Evolutionary conservation across 2,888 invertebrate genomes (phyloP).

Genomic region (Norana najaformis): DNA sequence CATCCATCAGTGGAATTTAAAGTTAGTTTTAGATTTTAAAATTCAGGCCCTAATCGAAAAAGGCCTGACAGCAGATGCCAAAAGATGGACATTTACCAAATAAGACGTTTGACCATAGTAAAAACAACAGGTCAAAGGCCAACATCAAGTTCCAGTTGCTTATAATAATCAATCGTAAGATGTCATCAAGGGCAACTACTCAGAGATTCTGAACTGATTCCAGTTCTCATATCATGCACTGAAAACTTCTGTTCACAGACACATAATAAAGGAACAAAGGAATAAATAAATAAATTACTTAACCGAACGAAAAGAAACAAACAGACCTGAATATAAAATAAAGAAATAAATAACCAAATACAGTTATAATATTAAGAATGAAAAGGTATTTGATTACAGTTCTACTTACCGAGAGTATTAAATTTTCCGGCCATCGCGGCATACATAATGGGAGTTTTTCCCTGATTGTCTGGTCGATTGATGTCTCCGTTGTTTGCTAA

Average conservation of each 20-base stretch:
- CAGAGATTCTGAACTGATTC: neutral
- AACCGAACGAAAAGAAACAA: too few species aligned
- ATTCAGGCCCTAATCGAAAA: too few species aligned
- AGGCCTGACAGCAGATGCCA: neutral
- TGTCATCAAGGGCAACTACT: neutral
- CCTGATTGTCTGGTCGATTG: slow-evolving; percentile 66
- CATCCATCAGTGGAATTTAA: neutral
- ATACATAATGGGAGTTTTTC: slow-evolving; percentile 68
- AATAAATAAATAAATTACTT: neutral
- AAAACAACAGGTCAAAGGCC: neutral
- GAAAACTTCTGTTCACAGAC: neutral
- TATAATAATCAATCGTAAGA: neutral
- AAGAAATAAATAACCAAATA: neutral
- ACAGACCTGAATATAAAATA: too few species aligned
- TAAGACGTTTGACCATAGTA: neutral
- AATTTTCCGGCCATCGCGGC: slow-evolving; percentile 69
- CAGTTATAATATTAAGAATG: neutral
- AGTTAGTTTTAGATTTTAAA: neutral
- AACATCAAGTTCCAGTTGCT: neutral
- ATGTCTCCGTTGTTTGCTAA: slow-evolving; percentile 66
- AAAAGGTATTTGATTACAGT: neutral
- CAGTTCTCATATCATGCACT: neutral
- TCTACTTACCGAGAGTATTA: slow-evolving; percentile 66
- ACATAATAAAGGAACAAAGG: neutral
- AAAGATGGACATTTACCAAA: neutral